Evolutionary conservation across 1,140 invertebrate species (phyloP).

Genomic region (Globodera ellingtonae): DNA sequence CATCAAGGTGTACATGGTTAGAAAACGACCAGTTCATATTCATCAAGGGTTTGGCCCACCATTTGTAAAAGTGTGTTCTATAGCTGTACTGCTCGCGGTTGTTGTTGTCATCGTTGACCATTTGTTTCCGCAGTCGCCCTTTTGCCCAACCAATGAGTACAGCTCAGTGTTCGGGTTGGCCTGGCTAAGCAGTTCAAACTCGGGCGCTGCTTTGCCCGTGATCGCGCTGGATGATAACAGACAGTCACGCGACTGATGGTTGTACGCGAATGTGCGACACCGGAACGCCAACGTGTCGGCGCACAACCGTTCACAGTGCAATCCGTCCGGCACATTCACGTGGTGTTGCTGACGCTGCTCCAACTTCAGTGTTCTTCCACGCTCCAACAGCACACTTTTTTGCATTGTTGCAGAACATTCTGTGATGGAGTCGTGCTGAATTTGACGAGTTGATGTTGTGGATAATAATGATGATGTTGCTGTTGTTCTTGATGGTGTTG

Average conservation of each 20-base stretch:
- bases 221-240: slow-evolving; percentile 42
- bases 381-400: slow-evolving; percentile 37
- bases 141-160: slow-evolving; percentile 40
- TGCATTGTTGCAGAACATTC: slow-evolving; percentile 1
- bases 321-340: slow-evolving; percentile 42
- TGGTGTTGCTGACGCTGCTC: slow-evolving; percentile 56
- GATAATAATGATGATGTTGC: background rate
- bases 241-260: slow-evolving; percentile 38
- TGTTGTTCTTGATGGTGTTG: slow-evolving; percentile 19
- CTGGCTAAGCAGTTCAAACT: slow-evolving; percentile 40
- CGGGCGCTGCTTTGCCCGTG: slow-evolving; percentile 10
- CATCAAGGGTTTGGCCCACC: background rate
- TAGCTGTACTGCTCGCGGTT: background rate
- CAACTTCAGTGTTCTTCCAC: slow-evolving; percentile 45
- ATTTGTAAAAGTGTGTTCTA: background rate
- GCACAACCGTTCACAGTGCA: slow-evolving; percentile 49
- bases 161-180: slow-evolving; percentile 46
- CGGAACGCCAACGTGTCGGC: slow-evolving; percentile 29
- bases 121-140: background rate
- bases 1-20: background rate
- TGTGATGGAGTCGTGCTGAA: slow-evolving; percentile 13
- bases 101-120: background rate
- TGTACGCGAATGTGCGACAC: slow-evolving; percentile 52
- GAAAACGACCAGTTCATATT: too few species aligned
- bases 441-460: background rate